Evolutionary conservation across 2,797 vertebrate species (phyloP).

Genomic region (Melanotaenia pygmaea): DNA sequence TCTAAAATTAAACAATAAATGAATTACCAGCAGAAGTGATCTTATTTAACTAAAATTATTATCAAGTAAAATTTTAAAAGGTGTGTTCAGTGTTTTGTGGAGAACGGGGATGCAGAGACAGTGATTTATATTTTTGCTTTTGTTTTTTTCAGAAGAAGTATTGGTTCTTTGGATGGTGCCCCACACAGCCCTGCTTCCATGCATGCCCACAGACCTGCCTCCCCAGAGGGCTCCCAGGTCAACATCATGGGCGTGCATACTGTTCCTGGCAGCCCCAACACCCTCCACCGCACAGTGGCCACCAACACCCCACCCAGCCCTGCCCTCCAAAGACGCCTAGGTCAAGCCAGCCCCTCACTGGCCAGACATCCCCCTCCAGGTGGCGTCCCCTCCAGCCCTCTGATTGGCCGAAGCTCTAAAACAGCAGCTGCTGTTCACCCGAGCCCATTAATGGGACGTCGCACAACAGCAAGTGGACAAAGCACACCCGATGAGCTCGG

Average conservation of each 20-base stretch:
- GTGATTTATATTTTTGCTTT: neutral
- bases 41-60: neutral
- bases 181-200: constrained; percentile 77
- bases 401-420: constrained; percentile 73
- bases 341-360: constrained; percentile 79
- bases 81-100: neutral
- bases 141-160: constrained; percentile 74
- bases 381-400: constrained; percentile 70
- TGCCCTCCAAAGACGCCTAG: constrained; percentile 87
- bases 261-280: constrained; percentile 86
- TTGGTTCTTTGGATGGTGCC: constrained; percentile 76
- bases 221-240: constrained; percentile 84
- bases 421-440: constrained; percentile 57
- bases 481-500: constrained; percentile 86
- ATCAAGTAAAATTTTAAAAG: neutral
- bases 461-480: constrained; percentile 80
- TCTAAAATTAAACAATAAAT: neutral
- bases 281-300: constrained; percentile 94
- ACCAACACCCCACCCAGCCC: constrained; percentile 95
- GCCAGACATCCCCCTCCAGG: constrained; percentile 52
- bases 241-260: constrained; percentile 84
- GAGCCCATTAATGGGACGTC: constrained; percentile 87
- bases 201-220: constrained; percentile 76
- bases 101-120: neutral
- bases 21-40: neutral